Conservation (phyloP, 2,888 invertebrate genomes). For the Melieria crassipennis region DNA sequence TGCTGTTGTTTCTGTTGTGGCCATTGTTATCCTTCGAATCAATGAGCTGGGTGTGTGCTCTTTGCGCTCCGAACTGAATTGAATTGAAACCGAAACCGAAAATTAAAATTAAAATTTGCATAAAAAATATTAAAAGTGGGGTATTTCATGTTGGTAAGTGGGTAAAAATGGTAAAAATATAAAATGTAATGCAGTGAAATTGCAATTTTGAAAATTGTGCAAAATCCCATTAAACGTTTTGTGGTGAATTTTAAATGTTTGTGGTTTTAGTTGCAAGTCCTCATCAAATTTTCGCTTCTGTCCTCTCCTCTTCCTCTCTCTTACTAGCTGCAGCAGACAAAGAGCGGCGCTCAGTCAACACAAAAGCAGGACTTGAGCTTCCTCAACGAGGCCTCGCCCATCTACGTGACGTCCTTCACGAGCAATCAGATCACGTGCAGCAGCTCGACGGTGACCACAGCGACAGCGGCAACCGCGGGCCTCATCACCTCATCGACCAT, state of each 20-base stretch:
- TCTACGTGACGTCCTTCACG: slow-evolving; percentile 82
- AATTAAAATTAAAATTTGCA: background rate
- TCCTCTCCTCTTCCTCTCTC: background rate
- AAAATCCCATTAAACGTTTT: too few relatives aligned
- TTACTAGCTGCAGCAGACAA: slow-evolving; percentile 59
- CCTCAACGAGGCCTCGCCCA: slow-evolving; percentile 82
- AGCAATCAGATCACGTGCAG: slow-evolving; percentile 68
- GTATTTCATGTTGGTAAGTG: too few relatives aligned
- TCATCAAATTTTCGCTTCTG: background rate
- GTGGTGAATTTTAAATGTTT: too few relatives aligned
- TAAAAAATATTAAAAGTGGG: background rate
- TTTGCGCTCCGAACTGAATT: too few relatives aligned
- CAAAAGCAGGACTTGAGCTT: slow-evolving; percentile 76
- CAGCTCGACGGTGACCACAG: slow-evolving; percentile 68
- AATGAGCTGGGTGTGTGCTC: too few relatives aligned
- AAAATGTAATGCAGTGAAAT: background rate
- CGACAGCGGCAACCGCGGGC: slow-evolving; percentile 59
- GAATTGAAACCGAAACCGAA: slow-evolving; percentile 4
- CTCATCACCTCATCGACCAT: slow-evolving; percentile 58
- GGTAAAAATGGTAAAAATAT: too few relatives aligned
- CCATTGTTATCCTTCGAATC: too few relatives aligned
- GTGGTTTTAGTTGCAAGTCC: slow-evolving; percentile 6
- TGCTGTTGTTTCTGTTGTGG: too few relatives aligned
- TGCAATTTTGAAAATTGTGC: background rate
- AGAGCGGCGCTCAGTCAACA: slow-evolving; percentile 65